Evolutionary conservation across 2,888 invertebrate genomes (phyloP), one percentile per base, ranked within the genome.

Genomic region (Habrosyne pyritoides): DNA sequence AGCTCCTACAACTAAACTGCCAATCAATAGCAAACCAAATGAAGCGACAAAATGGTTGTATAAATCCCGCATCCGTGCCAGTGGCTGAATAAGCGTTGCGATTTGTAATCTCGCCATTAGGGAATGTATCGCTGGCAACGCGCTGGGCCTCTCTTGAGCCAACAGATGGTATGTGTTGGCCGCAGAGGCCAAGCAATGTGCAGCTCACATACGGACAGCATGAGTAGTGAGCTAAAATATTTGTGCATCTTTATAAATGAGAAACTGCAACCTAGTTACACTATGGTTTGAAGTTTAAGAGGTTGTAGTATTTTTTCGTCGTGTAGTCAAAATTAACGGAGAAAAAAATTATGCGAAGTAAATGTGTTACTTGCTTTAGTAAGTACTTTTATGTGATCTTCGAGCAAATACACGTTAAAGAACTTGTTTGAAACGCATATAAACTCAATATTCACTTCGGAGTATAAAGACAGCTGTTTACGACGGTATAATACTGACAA

Each of bases 101-200:
- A 87, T 87, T 83, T 83, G 87, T 86, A 84, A 84, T 86, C 80
- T 81, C 64, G 76, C 78, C 81, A 81, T 84, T 85, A 84, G 71
- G 72, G 77, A 77, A 83, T 81, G 82, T 83, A 81, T 79, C 75
- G 76, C 66, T 74, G 76, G 76, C 77, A 83, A 79, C 79, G 73
- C 70, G 66, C 69, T 71, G 73, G 69, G 68, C 77, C 73, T 73
- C 70, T 63, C 61, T 63, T 65, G 67, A 75, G 79, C 79, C 78
- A 81, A 79, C 81, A 77, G 81, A 80, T 82, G 83, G 75, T 74
- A 80, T 73, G 67, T 74, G 78, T 71, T 72, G 72, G 72, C 59
- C 69, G 64, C 60, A 64, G 55, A 59, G 62, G 64, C 64, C 60
- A 60, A 51, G 46, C 51, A 54, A 49, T 42, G 6, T 10, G 52